A percentile compares a stretch with the other conserved stretches of the same genome.
phyloP scores from a whole-genome alignment of 2,888 invertebrate species.

The Aporophyla lueneburgensis region DNA sequence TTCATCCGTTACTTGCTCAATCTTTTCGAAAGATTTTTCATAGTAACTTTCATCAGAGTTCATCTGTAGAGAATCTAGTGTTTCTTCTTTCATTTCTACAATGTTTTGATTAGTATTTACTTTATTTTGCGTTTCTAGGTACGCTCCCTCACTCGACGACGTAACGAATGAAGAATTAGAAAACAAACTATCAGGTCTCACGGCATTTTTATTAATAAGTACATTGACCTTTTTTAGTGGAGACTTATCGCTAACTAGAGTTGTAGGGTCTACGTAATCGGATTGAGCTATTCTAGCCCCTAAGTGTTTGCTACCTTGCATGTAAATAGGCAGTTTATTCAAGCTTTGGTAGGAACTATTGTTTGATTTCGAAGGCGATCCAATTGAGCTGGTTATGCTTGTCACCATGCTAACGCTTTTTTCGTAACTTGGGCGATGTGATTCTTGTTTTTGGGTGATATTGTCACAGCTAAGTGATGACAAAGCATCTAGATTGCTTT shows the following conservation, averaged over 20 bases:
- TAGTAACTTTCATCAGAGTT: constrained; percentile 93
- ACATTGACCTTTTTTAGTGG: constrained; percentile 90
- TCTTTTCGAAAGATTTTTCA: constrained; percentile 94
- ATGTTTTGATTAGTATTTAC: constrained; percentile 60
- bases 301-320: constrained; percentile 95
- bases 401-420: constrained; percentile 84
- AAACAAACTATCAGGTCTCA: constrained; percentile 89
- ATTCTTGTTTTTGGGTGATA: constrained; percentile 78
- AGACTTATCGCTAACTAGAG: constrained; percentile 90
- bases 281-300: constrained; percentile 97
- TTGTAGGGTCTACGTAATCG: constrained; percentile 96
- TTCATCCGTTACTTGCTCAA: constrained; percentile 93
- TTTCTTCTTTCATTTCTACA: constrained; percentile 64
- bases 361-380: constrained; percentile 83
- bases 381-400: constrained; percentile 75
- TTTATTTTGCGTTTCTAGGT: constrained; percentile 78
- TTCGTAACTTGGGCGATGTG: constrained; percentile 77
- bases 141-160: constrained; percentile 89
- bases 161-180: constrained; percentile 91
- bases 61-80: constrained; percentile 62
- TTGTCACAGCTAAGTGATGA: constrained; percentile 86
- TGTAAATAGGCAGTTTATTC: constrained; percentile 91
- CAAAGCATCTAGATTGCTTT: constrained; percentile 82
- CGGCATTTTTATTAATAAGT: constrained; percentile 92
- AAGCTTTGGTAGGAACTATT: constrained; percentile 85